Base-by-base conservation (phyloP, 35 echinoderm and acorn worm genomes). In the Lytechinus variegatus region DNA sequence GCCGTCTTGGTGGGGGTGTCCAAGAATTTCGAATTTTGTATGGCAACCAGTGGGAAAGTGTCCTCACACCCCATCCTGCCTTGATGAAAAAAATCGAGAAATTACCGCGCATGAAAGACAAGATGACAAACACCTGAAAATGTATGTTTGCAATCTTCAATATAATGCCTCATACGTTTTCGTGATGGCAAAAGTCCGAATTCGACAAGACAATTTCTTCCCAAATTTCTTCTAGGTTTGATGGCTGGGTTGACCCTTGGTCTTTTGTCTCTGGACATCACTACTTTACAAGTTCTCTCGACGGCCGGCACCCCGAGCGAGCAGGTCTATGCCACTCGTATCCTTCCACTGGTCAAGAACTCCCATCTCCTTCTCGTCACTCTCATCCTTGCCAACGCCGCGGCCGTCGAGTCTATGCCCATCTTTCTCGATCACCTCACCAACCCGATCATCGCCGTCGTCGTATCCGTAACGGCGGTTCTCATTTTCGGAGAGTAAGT, bases 401-500 rank as follows among this genome's bases (percentile, higher is more conserved):
- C 94, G 16, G 97, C 97, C 8, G 97, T 97, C 33, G 97, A 97
- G 88, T 91, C 95, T 11, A 97, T 97, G 97, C 97, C 97, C 10
- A 87, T 97, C n/a, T 97, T 97, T 56, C 61, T 97, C 16, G 97
- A 96, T 52, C 56, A 52, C 21, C 86, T 97, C 52, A 96, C 97
- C 6, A 87, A 95, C 86, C 95, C 95, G 3, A 94, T 97, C 54
- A 86, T 96, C 9, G 97, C 97, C 27, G 96, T 97, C 28, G 88
- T 29, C 54, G 95, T 97, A 13, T 97, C 97, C 9, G 97, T 97
- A 10, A 95, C 97, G 27, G 97, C 97, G 9, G 97, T 97, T 12
- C 94, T 97, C 52, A 79, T 97, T 27, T 97, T 97, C 58, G 97
- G 97, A 27, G 97, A 97, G 97, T 97, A 93, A 95, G 97, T 97